Base-by-base conservation (phyloP, 2,888 invertebrate genomes). In the Tinea pellionella region DNA sequence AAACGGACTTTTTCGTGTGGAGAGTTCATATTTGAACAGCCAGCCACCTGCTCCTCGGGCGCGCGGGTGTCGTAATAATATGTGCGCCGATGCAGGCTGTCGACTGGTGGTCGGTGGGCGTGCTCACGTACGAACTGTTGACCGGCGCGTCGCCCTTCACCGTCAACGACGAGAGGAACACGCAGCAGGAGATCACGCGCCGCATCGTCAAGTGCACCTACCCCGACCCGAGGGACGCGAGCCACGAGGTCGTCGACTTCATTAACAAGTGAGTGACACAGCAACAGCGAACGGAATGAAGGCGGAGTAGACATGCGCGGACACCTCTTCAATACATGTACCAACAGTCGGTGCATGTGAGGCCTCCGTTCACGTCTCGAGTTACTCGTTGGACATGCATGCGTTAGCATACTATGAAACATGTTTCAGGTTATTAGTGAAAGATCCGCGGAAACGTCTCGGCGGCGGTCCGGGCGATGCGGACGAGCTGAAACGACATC, bases 91-190 rank as follows among this genome's bases (percentile, higher is more conserved):
- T 77, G 24, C 89, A 96, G 94, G 95, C 97, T 59, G 98, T 98
- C 6, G 99, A 99, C 87, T 99, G 98, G 98, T 99, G 99, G 99
- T 97, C 97, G 30, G 94, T 98, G 7, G 98, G 98, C 7, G 98
- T 99, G 1, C 86, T 99, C 55, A 96, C 97, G 0, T 99, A 98
- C 88, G 98, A 99, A 83, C 90, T 99, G 51, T 86, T 99, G 60
- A 98, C 98, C 0, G 98, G 99, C 60, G 97, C 97, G 7, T 98
- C 98, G 0, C 99, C 99, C 1, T 99, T 99, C 83, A 97, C 98
- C 8, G 96, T 97, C 0, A 96, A 98, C 69, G 97, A 97, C 19
- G 96, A 96, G 76, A 93, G 91, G 74, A 98, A 98, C 80, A 94
- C 94, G 0, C 98, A 98, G 78, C 94, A 95, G 68, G 98, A 98